A percentile compares a stretch with the other conserved stretches of the same genome.
These are phyloP conservation scores for Pogonocichla stellata DNA, from an alignment of 2,113 vertebrate species.

Conservation along the genomic window DNA sequence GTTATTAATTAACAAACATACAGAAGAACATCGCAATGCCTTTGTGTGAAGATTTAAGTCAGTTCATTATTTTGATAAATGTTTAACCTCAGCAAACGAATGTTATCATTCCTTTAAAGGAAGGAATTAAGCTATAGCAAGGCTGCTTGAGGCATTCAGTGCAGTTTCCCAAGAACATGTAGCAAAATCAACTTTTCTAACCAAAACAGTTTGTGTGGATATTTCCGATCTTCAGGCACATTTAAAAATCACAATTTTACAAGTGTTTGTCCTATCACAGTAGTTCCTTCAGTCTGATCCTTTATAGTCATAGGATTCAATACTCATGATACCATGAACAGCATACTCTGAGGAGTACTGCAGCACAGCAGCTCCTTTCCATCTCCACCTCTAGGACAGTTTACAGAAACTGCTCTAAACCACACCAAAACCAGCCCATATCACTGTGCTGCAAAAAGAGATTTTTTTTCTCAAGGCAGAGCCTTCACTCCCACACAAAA, in stretches of 20 bases:
- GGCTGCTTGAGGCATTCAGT: background rate
- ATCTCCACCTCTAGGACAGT: background rate
- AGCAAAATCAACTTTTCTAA: background rate
- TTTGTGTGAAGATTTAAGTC: conserved; percentile 62
- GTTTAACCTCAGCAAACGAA: conserved; percentile 53
- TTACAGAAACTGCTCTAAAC: background rate
- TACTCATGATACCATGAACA: background rate
- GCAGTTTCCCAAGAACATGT: background rate
- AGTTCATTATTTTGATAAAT: conserved; percentile 41
- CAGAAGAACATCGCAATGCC: conserved; percentile 13
- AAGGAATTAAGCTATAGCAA: background rate
- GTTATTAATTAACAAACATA: conserved; percentile 59
- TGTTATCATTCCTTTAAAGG: conserved; percentile 20
- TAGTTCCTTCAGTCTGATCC: background rate
- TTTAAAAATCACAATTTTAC: background rate
- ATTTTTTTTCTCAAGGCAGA: background rate
- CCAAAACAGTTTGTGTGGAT: background rate
- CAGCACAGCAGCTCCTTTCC: background rate
- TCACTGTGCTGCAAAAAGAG: background rate
- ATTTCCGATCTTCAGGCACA: background rate
- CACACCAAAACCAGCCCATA: background rate
- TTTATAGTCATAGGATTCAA: background rate
- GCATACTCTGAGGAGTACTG: background rate
- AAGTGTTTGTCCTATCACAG: background rate
- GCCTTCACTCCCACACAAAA: background rate